phyloP scores from a whole-genome alignment of 1,140 invertebrate species.

The Sminthurinus signatus region DNA sequence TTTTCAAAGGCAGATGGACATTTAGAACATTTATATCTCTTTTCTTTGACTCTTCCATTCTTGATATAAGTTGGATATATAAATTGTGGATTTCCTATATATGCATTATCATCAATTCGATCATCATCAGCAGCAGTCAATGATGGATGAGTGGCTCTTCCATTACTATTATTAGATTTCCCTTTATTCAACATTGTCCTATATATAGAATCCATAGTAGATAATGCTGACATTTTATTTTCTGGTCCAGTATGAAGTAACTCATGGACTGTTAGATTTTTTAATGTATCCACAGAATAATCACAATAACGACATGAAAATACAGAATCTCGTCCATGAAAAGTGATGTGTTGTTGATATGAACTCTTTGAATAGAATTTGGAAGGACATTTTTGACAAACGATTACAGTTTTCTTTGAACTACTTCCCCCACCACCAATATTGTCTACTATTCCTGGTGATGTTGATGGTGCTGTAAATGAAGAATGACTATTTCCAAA shows the following conservation, averaged over 20 bases:
- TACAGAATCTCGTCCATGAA: conserved; percentile 53
- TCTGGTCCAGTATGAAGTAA: conserved; percentile 51
- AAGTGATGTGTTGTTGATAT: conserved; percentile 63
- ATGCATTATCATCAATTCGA: conserved; percentile 54
- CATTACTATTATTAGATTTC: not conserved
- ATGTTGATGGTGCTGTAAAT: conserved; percentile 9
- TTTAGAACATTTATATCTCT: conserved; percentile 73
- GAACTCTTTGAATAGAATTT: conserved; percentile 62
- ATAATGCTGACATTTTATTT: conserved; percentile 9
- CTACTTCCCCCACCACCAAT: too few relatives aligned
- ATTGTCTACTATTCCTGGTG: not conserved
- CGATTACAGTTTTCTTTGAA: not conserved
- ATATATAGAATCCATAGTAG: not conserved
- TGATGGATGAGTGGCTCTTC: not conserved
- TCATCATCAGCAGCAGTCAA: conserved; percentile 25
- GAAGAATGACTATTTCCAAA: conserved; percentile 18
- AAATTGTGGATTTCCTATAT: conserved; percentile 64
- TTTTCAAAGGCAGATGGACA: conserved; percentile 85
- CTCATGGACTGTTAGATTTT: conserved; percentile 68
- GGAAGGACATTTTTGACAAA: conserved; percentile 59
- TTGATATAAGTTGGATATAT: conserved; percentile 67
- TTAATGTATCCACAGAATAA: conserved; percentile 69
- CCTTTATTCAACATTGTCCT: not conserved
- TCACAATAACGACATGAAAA: conserved; percentile 75
- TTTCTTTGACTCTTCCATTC: conserved; percentile 66